Percentiles rank a stretch among this genome's conserved stretches.
Evolutionary conservation across 1,140 invertebrate genomes (phyloP).

Genomic region (Aphaenogaster floridana): DNA sequence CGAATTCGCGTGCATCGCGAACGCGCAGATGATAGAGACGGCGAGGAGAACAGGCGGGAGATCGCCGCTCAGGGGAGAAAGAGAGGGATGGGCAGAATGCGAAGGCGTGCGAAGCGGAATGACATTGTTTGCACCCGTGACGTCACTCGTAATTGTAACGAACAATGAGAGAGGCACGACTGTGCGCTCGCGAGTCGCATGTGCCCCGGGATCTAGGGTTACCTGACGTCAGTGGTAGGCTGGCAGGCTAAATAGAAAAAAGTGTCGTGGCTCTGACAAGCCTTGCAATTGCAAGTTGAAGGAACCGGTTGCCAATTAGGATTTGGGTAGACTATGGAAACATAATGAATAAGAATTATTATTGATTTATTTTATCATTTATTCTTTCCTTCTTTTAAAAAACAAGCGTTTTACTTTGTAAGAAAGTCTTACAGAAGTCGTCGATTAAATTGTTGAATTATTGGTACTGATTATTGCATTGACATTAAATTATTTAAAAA

Average conservation of each 20-base stretch:
- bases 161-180: slow-evolving; percentile 77
- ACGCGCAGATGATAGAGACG: slow-evolving; percentile 40
- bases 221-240: slow-evolving; percentile 46
- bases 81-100: slow-evolving; percentile 53
- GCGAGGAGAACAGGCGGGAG: slow-evolving; percentile 50
- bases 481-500: background rate
- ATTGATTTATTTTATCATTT: background rate
- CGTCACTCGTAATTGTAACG: slow-evolving; percentile 83
- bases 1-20: slow-evolving; percentile 46
- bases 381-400: background rate
- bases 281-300: background rate
- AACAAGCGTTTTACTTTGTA: background rate
- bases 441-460: slow-evolving; percentile 27
- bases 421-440: background rate
- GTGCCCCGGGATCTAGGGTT: slow-evolving; percentile 62
- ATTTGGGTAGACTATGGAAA: background rate
- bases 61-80: slow-evolving; percentile 46
- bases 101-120: slow-evolving; percentile 79
- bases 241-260: slow-evolving; percentile 27
- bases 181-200: slow-evolving; percentile 55
- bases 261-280: background rate
- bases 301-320: background rate
- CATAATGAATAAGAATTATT: background rate
- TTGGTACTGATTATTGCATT: background rate
- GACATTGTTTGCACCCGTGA: slow-evolving; percentile 83